phyloP scores from a whole-genome alignment of 2,797 vertebrate genomes.

The Oophaga sylvatica region DNA sequence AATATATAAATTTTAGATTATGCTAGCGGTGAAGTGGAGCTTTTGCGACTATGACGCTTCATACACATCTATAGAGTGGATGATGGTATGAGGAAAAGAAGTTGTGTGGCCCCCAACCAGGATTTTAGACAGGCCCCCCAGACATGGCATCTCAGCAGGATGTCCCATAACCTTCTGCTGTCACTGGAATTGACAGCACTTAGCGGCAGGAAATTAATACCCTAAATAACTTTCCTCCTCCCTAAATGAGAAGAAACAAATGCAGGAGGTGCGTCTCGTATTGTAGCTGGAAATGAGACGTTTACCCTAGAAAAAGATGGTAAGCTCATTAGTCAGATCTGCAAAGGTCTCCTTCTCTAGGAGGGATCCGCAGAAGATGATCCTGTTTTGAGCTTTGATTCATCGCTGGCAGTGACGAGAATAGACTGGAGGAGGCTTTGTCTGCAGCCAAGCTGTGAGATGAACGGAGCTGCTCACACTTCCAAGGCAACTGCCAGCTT shows the following conservation, averaged over 20 bases:
- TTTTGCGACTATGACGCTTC: too few relatives aligned
- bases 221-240: background rate
- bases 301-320: background rate
- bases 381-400: conserved; percentile 20
- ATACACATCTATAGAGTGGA: too few relatives aligned
- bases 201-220: background rate
- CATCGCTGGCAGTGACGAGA: conserved; percentile 54
- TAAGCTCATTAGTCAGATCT: conserved; percentile 5
- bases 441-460: conserved; percentile 35
- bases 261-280: background rate
- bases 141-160: background rate
- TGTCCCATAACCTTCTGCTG: background rate
- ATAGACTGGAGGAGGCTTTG: conserved; percentile 56
- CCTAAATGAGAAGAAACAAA: background rate
- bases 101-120: background rate
- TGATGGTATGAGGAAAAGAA: too few relatives aligned
- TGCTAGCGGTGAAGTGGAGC: too few relatives aligned
- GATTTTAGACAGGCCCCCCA: background rate
- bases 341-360: background rate
- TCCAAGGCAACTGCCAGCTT: conserved; percentile 47
- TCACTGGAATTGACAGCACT: background rate
- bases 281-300: background rate
- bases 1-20: too few relatives aligned
- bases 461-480: conserved; percentile 43
- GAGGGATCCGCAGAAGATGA: background rate